Evolutionary conservation across 2,113 vertebrate species (phyloP).

Genomic region (Ibidorhyncha struthersii): DNA sequence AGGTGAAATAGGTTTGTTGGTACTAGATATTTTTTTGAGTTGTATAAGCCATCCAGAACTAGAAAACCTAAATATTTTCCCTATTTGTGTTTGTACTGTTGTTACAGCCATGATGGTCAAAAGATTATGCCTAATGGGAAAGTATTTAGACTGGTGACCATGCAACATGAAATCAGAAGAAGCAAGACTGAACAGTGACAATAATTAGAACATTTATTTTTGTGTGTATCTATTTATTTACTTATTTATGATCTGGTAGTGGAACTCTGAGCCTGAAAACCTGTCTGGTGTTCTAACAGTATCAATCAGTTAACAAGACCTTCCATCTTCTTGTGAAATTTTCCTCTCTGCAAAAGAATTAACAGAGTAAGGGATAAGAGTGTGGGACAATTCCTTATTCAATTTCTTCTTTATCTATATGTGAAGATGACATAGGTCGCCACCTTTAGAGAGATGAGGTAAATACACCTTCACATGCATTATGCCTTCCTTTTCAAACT

Average conservation of each 20-base stretch:
- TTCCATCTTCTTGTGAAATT: background rate
- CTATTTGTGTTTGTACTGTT: background rate
- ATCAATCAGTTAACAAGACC: background rate
- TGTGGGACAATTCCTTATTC: background rate
- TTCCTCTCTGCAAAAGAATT: background rate
- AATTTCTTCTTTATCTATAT: background rate
- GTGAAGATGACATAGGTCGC: background rate
- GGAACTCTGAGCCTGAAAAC: background rate
- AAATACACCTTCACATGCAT: background rate
- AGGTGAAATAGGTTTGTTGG: rapidly evolving
- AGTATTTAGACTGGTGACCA: background rate
- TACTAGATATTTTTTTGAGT: background rate
- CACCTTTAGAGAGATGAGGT: background rate
- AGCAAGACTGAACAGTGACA: background rate
- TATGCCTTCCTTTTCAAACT: background rate
- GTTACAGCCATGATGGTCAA: too few species aligned
- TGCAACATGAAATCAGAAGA: background rate
- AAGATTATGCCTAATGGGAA: background rate
- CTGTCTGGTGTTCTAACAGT: background rate
- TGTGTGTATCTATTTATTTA: background rate
- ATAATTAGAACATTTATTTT: background rate
- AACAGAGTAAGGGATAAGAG: background rate
- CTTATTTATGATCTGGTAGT: background rate
- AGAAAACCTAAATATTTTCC: background rate
- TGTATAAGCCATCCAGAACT: background rate